phyloP scores from a whole-genome alignment of 2,797 vertebrate genomes.

The Rhabdophis nuchalis region DNA sequence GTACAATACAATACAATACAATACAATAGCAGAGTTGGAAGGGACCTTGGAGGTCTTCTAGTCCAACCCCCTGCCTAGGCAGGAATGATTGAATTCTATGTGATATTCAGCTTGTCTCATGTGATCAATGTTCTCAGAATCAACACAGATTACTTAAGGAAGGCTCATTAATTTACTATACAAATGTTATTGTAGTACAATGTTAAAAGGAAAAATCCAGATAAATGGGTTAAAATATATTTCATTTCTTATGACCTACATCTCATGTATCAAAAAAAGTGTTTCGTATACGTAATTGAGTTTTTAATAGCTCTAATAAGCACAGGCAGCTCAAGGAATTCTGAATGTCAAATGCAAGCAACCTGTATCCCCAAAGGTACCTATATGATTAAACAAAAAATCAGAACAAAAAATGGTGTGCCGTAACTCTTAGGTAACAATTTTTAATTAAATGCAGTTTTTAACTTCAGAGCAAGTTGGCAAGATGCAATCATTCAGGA shows the following conservation, averaged over 20 bases:
- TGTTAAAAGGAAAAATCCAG: not conserved
- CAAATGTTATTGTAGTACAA: not conserved
- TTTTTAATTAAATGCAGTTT: not conserved
- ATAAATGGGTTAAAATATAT: not conserved
- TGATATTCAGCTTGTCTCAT: not conserved
- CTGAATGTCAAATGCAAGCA: not conserved
- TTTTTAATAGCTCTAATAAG: not conserved
- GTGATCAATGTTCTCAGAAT: not conserved
- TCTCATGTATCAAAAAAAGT: not conserved
- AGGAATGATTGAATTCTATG: slow-evolving; percentile 43
- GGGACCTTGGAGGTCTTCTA: too few species aligned
- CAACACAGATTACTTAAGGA: not conserved
- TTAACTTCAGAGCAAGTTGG: not conserved
- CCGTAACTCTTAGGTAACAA: not conserved
- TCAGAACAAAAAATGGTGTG: not conserved
- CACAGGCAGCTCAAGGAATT: not conserved
- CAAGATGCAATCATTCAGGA: not conserved
- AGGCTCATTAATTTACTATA: not conserved
- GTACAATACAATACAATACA: too few species aligned
- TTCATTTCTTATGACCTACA: not conserved
- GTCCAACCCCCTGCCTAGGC: too few species aligned
- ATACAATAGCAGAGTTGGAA: too few species aligned
- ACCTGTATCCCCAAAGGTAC: not conserved
- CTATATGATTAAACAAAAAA: not conserved
- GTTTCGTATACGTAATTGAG: not conserved